Evolutionary conservation across 2,888 invertebrate genomes (phyloP).

Genomic region (Scaptomyza caliginosa): DNA sequence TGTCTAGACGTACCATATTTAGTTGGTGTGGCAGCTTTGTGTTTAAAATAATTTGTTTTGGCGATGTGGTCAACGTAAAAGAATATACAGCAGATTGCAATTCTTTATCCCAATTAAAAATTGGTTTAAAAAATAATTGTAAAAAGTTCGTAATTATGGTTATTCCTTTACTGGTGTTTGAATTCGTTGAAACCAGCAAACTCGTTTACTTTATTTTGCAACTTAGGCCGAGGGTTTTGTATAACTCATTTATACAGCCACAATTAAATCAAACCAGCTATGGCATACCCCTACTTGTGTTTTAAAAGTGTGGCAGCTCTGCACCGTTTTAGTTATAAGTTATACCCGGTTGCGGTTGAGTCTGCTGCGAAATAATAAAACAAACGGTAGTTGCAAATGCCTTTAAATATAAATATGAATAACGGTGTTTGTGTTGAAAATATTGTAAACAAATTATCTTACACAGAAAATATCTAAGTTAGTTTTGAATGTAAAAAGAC

Average conservation of each 20-base stretch:
- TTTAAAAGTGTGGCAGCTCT: conserved; percentile 28
- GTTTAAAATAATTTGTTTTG: not conserved
- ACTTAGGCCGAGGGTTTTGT: too few relatives aligned
- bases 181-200: too few relatives aligned
- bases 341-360: conserved; percentile 82
- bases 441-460: not conserved
- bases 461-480: not conserved
- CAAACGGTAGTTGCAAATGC: conserved; percentile 16
- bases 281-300: conserved; percentile 6
- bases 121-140: too few relatives aligned
- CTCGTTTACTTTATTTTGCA: too few relatives aligned
- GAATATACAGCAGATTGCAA: not conserved
- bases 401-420: conserved; percentile 11
- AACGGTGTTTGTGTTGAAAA: not conserved
- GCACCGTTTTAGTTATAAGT: conserved; percentile 20
- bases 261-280: not conserved
- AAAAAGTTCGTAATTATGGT: too few relatives aligned
- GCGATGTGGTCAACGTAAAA: not conserved
- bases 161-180: too few relatives aligned
- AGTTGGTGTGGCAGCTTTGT: not conserved
- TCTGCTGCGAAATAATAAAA: conserved; percentile 40
- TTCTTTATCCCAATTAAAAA: too few relatives aligned
- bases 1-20: not conserved
- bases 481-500: not conserved
- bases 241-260: too few relatives aligned